Conservation (phyloP, 2,888 invertebrate genomes). For the Spodoptera picta region DNA sequence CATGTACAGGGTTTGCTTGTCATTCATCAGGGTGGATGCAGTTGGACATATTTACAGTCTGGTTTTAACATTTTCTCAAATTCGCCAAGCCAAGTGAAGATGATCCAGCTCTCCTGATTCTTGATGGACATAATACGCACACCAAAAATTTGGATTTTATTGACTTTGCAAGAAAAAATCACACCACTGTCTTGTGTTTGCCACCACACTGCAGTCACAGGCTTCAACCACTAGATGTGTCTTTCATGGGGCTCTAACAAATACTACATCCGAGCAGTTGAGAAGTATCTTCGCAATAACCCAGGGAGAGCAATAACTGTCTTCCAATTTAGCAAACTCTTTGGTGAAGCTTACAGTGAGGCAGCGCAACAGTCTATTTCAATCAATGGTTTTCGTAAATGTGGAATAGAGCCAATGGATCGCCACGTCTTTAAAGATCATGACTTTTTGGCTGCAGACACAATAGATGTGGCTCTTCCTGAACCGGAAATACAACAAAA, state of each 20-base stretch:
- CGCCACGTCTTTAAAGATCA: slow-evolving; percentile 22
- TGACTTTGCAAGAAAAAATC: slow-evolving; percentile 29
- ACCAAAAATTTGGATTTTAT: slow-evolving; percentile 31
- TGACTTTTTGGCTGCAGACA: slow-evolving; percentile 24
- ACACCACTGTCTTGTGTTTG: slow-evolving; percentile 30
- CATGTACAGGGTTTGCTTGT: slow-evolving; percentile 17
- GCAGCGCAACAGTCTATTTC: slow-evolving; percentile 19
- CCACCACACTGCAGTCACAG: slow-evolving; percentile 43
- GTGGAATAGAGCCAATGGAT: slow-evolving; percentile 20
- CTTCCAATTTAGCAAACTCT: slow-evolving; percentile 23
- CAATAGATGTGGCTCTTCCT: slow-evolving; percentile 14
- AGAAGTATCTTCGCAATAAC: slow-evolving; percentile 18
- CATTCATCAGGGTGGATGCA: slow-evolving; percentile 21
- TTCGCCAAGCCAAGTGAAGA: slow-evolving; percentile 29
- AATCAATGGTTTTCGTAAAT: slow-evolving; percentile 25
- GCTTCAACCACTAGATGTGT: slow-evolving; percentile 40
- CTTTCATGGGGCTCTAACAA: slow-evolving; percentile 43
- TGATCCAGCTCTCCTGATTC: slow-evolving; percentile 34
- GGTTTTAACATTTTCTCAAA: slow-evolving; percentile 13
- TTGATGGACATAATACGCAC: slow-evolving; percentile 35
- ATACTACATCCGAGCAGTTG: slow-evolving; percentile 27
- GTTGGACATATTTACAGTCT: slow-evolving; percentile 18
- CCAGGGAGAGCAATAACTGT: slow-evolving; percentile 21
- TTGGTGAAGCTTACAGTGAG: slow-evolving; percentile 25
- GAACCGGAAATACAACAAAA: slow-evolving; percentile 15